Evolutionary conservation across 2,113 vertebrate genomes (phyloP).

Genomic region (Trematocara unimaculatum): DNA sequence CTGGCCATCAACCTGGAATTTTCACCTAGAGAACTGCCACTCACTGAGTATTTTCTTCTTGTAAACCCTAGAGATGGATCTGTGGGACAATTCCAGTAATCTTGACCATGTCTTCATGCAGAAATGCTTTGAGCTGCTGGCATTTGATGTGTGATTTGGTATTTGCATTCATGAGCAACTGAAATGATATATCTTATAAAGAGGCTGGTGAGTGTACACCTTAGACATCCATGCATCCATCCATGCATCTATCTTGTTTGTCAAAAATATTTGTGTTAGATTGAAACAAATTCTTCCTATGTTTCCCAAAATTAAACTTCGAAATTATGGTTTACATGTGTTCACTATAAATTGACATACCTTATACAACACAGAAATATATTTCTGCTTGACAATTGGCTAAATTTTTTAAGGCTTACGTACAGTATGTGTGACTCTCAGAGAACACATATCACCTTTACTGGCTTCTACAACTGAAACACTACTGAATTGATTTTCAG

Average conservation of each 20-base stretch:
- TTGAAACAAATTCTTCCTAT: not conserved
- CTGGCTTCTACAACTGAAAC: conserved; percentile 30
- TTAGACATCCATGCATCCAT: not conserved
- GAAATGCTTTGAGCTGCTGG: too few relatives aligned
- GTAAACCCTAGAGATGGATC: too few relatives aligned
- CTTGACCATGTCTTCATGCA: too few relatives aligned
- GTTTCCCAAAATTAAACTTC: not conserved
- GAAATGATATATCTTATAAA: not conserved
- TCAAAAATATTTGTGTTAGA: not conserved
- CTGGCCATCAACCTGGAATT: too few relatives aligned
- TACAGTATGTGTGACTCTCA: conserved; percentile 6
- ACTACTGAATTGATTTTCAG: conserved; percentile 38
- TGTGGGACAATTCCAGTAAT: too few relatives aligned
- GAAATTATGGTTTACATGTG: not conserved
- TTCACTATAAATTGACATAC: not conserved
- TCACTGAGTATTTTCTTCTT: too few relatives aligned
- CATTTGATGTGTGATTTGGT: not conserved
- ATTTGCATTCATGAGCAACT: not conserved
- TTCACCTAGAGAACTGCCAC: too few relatives aligned
- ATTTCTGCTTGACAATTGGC: not conserved
- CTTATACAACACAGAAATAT: not conserved
- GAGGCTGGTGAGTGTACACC: not conserved
- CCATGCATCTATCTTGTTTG: not conserved
- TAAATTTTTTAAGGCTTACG: not conserved
- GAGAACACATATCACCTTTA: conserved; percentile 34